Evolutionary conservation across 2,797 vertebrate species (phyloP), one percentile per base, ranked within the genome.

Genomic region (Spinus olivaceus): DNA sequence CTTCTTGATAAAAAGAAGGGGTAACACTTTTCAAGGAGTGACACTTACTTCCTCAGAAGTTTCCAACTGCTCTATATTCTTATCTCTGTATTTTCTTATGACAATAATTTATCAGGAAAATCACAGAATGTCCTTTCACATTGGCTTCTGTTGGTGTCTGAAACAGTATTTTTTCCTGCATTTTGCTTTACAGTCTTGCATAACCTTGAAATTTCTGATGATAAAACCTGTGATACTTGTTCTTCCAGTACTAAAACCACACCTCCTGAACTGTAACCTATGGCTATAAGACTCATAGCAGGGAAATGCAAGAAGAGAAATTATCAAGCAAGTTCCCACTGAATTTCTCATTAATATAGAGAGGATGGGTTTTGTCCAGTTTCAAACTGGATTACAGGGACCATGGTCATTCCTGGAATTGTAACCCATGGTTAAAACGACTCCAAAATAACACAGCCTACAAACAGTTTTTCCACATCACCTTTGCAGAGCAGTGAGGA

Each of bases 201-300:
- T 22, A 83, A 60, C 13, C 42, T 65, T 87, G 54, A 39, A 42
- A 76, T 53, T 91, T 88, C 65, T 81, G 14, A 44, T 63, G 15
- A 80, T 54, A 94, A 95, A 96, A 90, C 91, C 54, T 72, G 87
- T 41, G 21, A 64, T 57, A 86, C 92, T 71, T 49, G 82, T 91
- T 97, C 64, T 93, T 69, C 77, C 39, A 33, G 65, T 79, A 57
- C 9, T 85, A 46, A 87, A 92, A 54, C 42, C 65, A 78, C 65
- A 53, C 47, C n/a, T 7, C 33, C 56, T 78, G 44, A 56, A 28
- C 41, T n/a, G 33, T 46, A 88, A 80, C 71, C 69, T 71, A 32
- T 39, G 63, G 71, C 71, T 73, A 44, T 82, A 70, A 94, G 82
- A 91, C 53, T 76, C 2, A 0, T 33, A 76, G 67, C 21, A 44